A percentile compares a stretch with the other conserved stretches of the same genome.
phyloP scores from a whole-genome alignment of 2,797 vertebrate species.

The Silurus lanzhouensis region DNA sequence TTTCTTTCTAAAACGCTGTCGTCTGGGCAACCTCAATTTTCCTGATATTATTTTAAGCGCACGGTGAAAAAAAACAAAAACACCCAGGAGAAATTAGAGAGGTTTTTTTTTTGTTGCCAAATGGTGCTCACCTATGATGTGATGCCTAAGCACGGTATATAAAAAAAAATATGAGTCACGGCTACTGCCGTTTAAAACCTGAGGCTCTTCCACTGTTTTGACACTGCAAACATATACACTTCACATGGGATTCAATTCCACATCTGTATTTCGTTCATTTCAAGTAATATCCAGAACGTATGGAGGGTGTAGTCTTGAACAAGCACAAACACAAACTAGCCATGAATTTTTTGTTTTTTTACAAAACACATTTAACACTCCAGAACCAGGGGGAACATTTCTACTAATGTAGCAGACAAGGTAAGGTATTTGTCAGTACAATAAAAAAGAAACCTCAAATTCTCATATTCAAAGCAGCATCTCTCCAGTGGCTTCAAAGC shows the following conservation, averaged over 20 bases:
- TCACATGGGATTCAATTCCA: background rate
- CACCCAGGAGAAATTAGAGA: constrained; percentile 23
- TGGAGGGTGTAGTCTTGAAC: background rate
- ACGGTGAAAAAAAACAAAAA: background rate
- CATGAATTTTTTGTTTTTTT: no score
- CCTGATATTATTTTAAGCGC: constrained; percentile 52
- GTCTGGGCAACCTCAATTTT: constrained; percentile 55
- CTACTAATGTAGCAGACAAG: background rate
- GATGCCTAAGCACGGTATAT: background rate
- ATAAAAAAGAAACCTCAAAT: background rate
- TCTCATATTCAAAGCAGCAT: background rate
- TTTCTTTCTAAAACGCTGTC: constrained; percentile 38
- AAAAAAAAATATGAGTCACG: constrained; percentile 24
- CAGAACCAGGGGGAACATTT: background rate
- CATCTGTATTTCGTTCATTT: background rate
- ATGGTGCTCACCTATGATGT: constrained; percentile 24
- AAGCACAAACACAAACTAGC: background rate
- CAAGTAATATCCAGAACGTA: background rate
- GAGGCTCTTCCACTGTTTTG: constrained; percentile 2
- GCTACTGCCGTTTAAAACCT: background rate
- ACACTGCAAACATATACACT: background rate
- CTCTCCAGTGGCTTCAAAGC: background rate
- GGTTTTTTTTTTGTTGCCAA: background rate
- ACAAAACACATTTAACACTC: background rate
- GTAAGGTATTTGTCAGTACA: background rate